Conservation (phyloP, 2,113 vertebrate species). For the Prunella fulvescens region DNA sequence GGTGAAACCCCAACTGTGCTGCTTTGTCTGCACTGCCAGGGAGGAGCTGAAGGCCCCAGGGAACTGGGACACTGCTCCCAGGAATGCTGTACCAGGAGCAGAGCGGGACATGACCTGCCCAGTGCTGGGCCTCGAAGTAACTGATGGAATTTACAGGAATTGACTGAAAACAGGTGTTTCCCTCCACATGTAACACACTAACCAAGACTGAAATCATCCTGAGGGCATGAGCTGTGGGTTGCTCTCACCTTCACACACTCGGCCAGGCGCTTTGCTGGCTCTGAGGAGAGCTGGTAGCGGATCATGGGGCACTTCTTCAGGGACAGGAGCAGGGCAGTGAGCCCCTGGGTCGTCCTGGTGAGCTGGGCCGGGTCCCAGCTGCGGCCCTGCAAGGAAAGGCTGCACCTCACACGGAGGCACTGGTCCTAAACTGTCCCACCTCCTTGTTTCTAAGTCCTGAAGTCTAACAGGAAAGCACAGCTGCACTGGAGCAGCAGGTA, state of each 20-base stretch:
- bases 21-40: background rate
- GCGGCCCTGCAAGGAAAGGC: conserved; percentile 75
- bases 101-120: fast-evolving
- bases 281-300: conserved; percentile 93
- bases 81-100: background rate
- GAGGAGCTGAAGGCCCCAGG: background rate
- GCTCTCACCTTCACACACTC: conserved; percentile 86
- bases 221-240: background rate
- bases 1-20: background rate
- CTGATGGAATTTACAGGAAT: background rate
- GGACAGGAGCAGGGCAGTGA: conserved; percentile 91
- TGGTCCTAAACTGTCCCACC: fast-evolving
- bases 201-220: background rate
- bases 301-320: conserved; percentile 99
- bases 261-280: conserved; percentile 86
- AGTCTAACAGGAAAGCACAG: fast-evolving
- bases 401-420: background rate
- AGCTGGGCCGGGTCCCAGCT: conserved; percentile 87
- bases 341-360: conserved; percentile 86
- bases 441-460: background rate
- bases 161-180: background rate
- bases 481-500: background rate
- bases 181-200: no score
- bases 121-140: fast-evolving
- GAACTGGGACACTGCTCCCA: background rate